Conservation (phyloP, 2,113 vertebrate species). For the Origma solitaria region DNA sequence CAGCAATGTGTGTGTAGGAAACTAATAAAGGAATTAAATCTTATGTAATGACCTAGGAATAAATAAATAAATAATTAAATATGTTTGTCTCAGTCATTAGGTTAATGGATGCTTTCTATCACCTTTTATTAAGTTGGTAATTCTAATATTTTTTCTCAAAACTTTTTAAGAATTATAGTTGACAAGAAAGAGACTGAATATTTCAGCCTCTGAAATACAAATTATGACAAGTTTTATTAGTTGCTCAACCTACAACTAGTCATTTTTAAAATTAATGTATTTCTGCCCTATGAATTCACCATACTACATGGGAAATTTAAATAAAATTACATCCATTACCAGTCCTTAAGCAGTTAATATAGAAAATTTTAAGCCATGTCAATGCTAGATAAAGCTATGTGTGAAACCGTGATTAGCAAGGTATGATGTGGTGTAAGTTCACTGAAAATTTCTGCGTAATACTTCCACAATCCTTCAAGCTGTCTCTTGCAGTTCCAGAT, state of each 20-base stretch:
- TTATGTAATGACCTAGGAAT: not conserved
- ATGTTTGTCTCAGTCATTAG: not conserved
- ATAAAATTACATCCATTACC: not conserved
- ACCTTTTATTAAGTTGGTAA: not conserved
- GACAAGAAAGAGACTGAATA: not conserved
- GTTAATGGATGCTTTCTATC: not conserved
- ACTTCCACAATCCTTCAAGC: not conserved
- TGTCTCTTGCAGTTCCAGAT: not conserved
- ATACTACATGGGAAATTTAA: not conserved
- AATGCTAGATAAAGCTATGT: not conserved
- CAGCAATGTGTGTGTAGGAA: not conserved
- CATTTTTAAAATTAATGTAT: not conserved
- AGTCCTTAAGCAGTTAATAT: not conserved
- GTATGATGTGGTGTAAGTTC: not conserved
- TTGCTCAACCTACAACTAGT: not conserved
- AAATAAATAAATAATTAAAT: not conserved
- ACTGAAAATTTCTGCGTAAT: not conserved
- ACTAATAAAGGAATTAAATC: not conserved
- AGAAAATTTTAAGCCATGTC: not conserved
- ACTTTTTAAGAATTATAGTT: not conserved
- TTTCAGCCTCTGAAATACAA: not conserved
- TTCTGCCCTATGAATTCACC: accelerated
- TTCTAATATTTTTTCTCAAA: not conserved
- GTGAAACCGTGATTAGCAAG: not conserved
- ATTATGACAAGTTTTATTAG: not conserved